Evolutionary conservation across 2,797 vertebrate species (phyloP), one percentile per base, ranked within the genome.

Genomic region (Gymnoscopelus braueri): DNA sequence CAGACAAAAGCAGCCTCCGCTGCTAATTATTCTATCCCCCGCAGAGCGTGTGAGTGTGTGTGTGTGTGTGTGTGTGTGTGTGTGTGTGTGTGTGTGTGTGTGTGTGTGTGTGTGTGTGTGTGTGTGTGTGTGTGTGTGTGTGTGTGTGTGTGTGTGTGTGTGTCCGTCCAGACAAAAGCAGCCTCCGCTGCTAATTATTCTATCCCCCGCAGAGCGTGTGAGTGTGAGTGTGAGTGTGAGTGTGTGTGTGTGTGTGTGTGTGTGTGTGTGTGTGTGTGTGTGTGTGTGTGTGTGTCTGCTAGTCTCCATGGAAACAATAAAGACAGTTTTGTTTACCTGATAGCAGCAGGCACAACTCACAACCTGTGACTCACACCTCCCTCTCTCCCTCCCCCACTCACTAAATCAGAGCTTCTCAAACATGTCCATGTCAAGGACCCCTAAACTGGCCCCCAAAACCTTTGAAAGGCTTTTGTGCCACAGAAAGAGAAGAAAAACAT

Each of bases 311-410:
- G 83, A 64, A 29, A 92, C 89, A 3, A 59, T 50, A 60, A 49
- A 54, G 51, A 39, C 54, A 69, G 72, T 55, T 82, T 81, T 92
- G 82, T 92, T 91, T 88, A 81, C 65, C 71, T 72, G 69, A 52
- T 1, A 6, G 60, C 60, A 54, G 47, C 5, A 47, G 49, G 64
- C 39, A 61, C 50, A 47, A 11, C 47, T 63, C 75, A 19, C 13
- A 14, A 54, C 44, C 62, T 14, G 49, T 92, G 90, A 91, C 78
- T 92, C 93, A 92, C 67, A 44, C 48, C 65, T 53, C 60, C 63
- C 61, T 54, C 19, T 55, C 23, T 64, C 26, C 0, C 47, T 61
- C 32, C 9, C 26, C 12, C 54, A 51, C 57, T 50, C 65, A 58
- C 15, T 24, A 35, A 35, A 35, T 35, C 58, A 47, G 76, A 60